Percentiles rank a stretch among this genome's conserved stretches.
These are phyloP conservation scores for Eurytoma adleriae DNA, from an alignment of 2,888 invertebrate genomes.

Conservation along the genomic window DNA sequence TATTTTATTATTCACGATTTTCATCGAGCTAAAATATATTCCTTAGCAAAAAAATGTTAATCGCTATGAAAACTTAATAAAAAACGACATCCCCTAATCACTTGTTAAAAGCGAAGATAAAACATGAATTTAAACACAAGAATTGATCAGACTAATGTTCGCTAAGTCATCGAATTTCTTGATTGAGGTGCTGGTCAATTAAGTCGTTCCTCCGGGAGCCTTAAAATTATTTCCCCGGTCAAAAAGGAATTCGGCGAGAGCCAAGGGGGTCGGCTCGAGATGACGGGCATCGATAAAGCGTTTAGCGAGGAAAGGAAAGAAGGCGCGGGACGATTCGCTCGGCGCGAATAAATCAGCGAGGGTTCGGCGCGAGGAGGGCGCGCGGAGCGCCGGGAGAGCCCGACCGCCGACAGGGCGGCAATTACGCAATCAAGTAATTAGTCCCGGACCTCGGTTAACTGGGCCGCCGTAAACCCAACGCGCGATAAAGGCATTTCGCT, in stretches of 20 bases:
- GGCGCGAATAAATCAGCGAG: slow-evolving; percentile 66
- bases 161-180: too few species aligned
- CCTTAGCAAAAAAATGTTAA: too few species aligned
- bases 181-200: too few species aligned
- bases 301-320: slow-evolving; percentile 9
- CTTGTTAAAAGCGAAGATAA: too few species aligned
- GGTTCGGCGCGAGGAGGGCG: slow-evolving; percentile 64
- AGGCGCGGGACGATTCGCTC: slow-evolving; percentile 4
- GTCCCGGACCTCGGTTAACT: slow-evolving; percentile 72
- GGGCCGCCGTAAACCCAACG: slow-evolving; percentile 63
- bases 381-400: slow-evolving; percentile 42
- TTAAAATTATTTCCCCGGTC: too few species aligned
- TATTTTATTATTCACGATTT: too few species aligned
- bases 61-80: too few species aligned
- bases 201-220: too few species aligned
- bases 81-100: too few species aligned
- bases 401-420: slow-evolving; percentile 67
- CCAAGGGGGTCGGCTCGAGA: background rate
- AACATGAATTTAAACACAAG: too few species aligned
- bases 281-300: slow-evolving; percentile 11
- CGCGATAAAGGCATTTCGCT: slow-evolving; percentile 59
- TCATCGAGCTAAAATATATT: too few species aligned
- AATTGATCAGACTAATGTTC: too few species aligned
- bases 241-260: background rate
- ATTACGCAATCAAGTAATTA: slow-evolving; percentile 75